Base-by-base conservation (phyloP, 1,140 invertebrate genomes). In the Protaetia brevitarsis region DNA sequence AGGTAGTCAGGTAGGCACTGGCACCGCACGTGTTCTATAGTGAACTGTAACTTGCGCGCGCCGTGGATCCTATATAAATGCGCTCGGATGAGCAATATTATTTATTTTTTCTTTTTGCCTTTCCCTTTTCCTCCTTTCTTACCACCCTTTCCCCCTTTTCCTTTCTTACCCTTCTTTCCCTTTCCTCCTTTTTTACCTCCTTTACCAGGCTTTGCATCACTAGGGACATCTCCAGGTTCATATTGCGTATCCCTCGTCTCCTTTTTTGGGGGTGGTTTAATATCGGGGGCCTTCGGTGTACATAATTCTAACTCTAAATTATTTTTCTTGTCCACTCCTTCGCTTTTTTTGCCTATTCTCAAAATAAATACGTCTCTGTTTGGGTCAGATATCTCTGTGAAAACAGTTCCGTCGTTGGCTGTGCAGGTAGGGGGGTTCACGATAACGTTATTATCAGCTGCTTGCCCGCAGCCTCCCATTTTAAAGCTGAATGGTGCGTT, bases 231-330 rank as follows among this genome's bases (percentile, higher is more conserved):
- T 3, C 31, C 29, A 4, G 68, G 68, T 45, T 78, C 75, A 34
- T 74, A 79, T 66, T 79, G 78, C 4, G 74, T 75, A 59, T 77
- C 77, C n/a, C 72, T 66, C 2, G 77, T 76, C 62, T 76, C 72
- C 27, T 74, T 74, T 62, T 74, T 74, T 2, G 73, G 73, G 10
- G 72, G 70, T 1, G 77, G 76, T 64, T 78, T 79, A n/a, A 74
- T 66, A n/a, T 74, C 73, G 0, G 73, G 73, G 1, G 72, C 76
- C 68, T 76, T 77, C 2, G 79, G 79, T 0, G 79, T 79, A 31
- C 76, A 74, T 56, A 80, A 59, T 58, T 80, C 77, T 60, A 80
- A 68, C 67, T 80, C 79, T 63, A 80, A 68, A 56, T 78, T 79
- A 26, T 78, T 79, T 56, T 73, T 73, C 63, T 79, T 77, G 36